These are phyloP conservation scores for Montipora capitata DNA, from an alignment of 92 coral and sea anemone genomes.

Conservation along the genomic window DNA sequence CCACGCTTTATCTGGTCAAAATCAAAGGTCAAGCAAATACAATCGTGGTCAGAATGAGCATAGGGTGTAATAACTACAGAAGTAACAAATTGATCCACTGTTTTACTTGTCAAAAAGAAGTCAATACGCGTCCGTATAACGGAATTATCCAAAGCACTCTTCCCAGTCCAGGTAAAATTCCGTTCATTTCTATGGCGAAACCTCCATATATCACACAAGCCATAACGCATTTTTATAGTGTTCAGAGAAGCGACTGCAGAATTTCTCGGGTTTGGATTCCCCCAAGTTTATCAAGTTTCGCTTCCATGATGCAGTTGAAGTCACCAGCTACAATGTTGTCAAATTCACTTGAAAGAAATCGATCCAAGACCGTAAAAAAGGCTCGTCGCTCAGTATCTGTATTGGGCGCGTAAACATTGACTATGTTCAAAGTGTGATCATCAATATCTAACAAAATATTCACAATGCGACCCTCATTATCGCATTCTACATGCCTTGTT, in stretches of 20 bases:
- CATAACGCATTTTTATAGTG: not conserved
- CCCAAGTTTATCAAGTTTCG: not conserved
- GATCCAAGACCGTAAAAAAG: not conserved
- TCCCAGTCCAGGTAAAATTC: slow-evolving; percentile 30
- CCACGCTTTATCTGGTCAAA: too few relatives aligned
- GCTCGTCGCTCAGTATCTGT: not conserved
- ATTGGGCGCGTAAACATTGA: not conserved
- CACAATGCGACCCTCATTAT: not conserved
- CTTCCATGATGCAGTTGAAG: not conserved
- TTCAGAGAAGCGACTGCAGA: not conserved
- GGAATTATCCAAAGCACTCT: too few relatives aligned
- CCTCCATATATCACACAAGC: slow-evolving; percentile 46
- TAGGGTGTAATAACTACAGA: too few relatives aligned
- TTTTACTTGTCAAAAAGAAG: too few relatives aligned
- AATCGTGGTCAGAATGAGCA: too few relatives aligned
- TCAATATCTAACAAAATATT: not conserved
- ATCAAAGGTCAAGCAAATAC: too few relatives aligned
- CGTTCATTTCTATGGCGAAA: not conserved
- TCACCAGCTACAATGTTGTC: too few relatives aligned
- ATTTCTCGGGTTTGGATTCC: slow-evolving; percentile 4
- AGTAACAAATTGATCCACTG: too few relatives aligned
- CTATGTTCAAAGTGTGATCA: not conserved
- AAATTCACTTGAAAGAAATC: too few relatives aligned
- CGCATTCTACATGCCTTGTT: not conserved
- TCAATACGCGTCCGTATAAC: too few relatives aligned